Evolutionary conservation across 2,797 vertebrate species (phyloP), one percentile per base, ranked within the genome.

Genomic region (Dryobates pubescens): DNA sequence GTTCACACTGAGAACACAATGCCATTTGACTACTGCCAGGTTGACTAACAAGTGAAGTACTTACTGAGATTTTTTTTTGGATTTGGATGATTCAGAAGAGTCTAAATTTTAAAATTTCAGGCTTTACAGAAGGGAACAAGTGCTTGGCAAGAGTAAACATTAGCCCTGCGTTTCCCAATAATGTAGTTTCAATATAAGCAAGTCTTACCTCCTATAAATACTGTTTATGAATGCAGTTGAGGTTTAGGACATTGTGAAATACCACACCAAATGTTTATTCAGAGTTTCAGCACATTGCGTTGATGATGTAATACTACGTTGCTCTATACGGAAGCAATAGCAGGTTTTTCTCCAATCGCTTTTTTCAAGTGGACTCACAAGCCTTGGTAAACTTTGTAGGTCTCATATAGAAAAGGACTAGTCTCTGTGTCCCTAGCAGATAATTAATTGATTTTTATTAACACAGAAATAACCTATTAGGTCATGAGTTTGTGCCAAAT

Each of bases 231-330:
- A 68, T 51, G 45, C 64, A 79, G 68, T 26, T 92, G 59, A 43
- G 65, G 62, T 85, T 71, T 82, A 70, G 65, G 10, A 7, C 41
- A 5, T 94, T 95, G 79, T 88, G 92, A 93, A 94, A 95, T 67
- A 69, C 17, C n/a, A 9, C 2, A 1, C 75, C 27, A 75, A 72
- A 61, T 49, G n/a, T 59, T 76, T 30, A 1, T 76, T 85, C 43
- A 16, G 34, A 23, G 65, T 90, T 92, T 85, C 92, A 90, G 71
- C 75, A 41, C 7, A 1, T 38, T 81, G 24, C 49, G 9, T 47
- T 86, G 67, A 57, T 94, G 82, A 67, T 77, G 56, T 80, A 81
- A 78, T 70, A 68, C 29, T 69, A 36, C 34, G 43, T 13, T 0
- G 1, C 20, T 87, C 26, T 61, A 9, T 43, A 32, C 24, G 34